Base-by-base conservation (phyloP, 37 sponge, comb jelly and placozoan species). In the Chondrosia reniformis region DNA sequence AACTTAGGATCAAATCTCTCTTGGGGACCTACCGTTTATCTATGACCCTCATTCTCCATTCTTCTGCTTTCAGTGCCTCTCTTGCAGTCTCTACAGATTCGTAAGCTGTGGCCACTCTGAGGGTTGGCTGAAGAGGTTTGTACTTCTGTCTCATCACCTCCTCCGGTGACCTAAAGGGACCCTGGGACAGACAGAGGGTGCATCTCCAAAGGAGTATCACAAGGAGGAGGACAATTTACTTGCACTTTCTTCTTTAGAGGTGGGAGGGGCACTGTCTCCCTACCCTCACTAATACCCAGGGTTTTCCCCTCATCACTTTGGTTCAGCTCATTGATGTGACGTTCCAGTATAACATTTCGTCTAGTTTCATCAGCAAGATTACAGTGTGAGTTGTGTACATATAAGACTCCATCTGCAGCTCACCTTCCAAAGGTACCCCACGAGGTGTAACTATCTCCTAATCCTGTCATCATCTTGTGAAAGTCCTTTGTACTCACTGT, bases 1-100 rank as follows among this genome's bases (percentile, higher is more conserved):
- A 21, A 71, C 36, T 15, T 33, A 71, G 34, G 33, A 24, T 32
- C 74, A 71, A 24, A 71, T 32, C 30, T 25, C n/a, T 15, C 25
- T n/a, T 13, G 21, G 3, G 24, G 2, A 59, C 79, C 6, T 22
- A 85, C 69, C 45, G 42, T 40, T 88, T 77, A 2, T 83, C 89
- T 4, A 84, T 55, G 0, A 88, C 77, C 34, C 77, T 75, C 22
- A 67, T 40, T 40, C 80, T 65, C 81, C 80, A 76, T 63, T 88
- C 89, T 63, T 76, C 49, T 21, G 76, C 81, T 67, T 44, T 85
- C 64, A 85, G 67, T 58, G 80, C 86, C 0, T 56, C 67, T 81
- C 88, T 81, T 21, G 91, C 91, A 45, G 34, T 82, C 46, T 90
- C 91, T 13, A 83, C 86, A 49, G 83, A 81, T 37, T 85, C 37